These are phyloP conservation scores for Anseranas semipalmata DNA, from an alignment of 2,113 vertebrate genomes.

Conservation along the genomic window DNA sequence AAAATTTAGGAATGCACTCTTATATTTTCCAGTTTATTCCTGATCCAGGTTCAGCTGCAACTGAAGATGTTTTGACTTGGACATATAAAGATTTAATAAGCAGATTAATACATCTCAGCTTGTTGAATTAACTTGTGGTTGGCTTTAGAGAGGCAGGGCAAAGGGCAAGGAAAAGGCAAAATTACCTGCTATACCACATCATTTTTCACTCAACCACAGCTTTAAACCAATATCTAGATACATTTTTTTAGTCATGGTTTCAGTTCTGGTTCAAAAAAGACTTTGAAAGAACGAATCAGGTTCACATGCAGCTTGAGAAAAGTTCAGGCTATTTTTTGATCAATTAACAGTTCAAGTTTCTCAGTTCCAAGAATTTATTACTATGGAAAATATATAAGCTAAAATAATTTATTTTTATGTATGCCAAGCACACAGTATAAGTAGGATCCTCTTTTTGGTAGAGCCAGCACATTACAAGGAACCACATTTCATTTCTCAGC, in stretches of 20 bases:
- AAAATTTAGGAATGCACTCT: background rate
- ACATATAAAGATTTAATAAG: constrained; percentile 1
- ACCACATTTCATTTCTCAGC: background rate
- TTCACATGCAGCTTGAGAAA: background rate
- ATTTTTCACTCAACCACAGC: background rate
- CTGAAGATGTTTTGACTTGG: background rate
- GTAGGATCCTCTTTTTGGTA: background rate
- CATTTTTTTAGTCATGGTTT: background rate
- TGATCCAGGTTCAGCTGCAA: background rate
- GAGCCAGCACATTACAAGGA: background rate
- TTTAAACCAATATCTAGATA: background rate
- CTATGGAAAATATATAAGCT: background rate
- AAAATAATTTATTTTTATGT: background rate
- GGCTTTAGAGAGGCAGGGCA: background rate
- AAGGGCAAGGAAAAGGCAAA: background rate
- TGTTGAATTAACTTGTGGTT: constrained; percentile 7
- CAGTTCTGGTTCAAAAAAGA: background rate
- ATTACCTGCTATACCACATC: background rate
- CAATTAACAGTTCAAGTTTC: background rate
- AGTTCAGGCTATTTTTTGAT: background rate
- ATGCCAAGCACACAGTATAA: background rate
- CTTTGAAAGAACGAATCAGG: background rate
- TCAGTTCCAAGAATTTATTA: background rate
- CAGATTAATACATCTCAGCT: background rate
- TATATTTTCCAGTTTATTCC: background rate